These are phyloP conservation scores for Rhopalosiphum nymphaeae DNA, from an alignment of 2,888 invertebrate genomes.

Conservation along the genomic window DNA sequence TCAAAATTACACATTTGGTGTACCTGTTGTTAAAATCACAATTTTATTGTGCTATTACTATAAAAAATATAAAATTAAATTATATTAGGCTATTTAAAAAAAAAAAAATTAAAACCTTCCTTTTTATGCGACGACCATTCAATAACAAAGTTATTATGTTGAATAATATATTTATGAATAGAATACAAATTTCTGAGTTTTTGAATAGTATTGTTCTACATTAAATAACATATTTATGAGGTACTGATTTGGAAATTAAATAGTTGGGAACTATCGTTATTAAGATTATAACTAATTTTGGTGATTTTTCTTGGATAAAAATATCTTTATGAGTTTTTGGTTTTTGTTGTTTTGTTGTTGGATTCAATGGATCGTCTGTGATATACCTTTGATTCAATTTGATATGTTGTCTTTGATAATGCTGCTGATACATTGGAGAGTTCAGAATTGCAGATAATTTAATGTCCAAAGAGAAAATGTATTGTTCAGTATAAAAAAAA, in stretches of 20 bases:
- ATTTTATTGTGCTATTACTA: slow-evolving; percentile 24
- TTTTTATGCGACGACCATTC: slow-evolving; percentile 25
- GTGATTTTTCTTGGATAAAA: slow-evolving; percentile 22
- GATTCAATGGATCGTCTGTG: slow-evolving; percentile 33
- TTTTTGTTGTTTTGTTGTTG: slow-evolving; percentile 55
- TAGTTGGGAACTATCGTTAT: slow-evolving; percentile 17
- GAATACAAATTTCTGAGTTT: slow-evolving; percentile 21
- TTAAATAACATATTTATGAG: slow-evolving; percentile 18
- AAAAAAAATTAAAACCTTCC: background rate
- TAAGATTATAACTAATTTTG: slow-evolving; percentile 5
- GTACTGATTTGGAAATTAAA: slow-evolving; percentile 42
- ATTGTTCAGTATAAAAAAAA: background rate
- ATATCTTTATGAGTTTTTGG: slow-evolving; percentile 22
- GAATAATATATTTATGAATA: slow-evolving; percentile 23
- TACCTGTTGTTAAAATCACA: slow-evolving; percentile 54
- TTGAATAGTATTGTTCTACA: slow-evolving; percentile 33
- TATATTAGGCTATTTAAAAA: slow-evolving; percentile 37
- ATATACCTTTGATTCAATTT: background rate
- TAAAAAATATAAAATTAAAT: background rate
- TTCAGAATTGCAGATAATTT: background rate
- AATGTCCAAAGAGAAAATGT: background rate
- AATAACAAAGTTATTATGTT: slow-evolving; percentile 12
- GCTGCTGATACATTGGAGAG: background rate
- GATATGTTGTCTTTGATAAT: background rate
- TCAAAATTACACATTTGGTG: slow-evolving; percentile 52